These are phyloP conservation scores for Sycobia sp. DNA, from an alignment of 1,140 invertebrate species.

Conservation along the genomic window DNA sequence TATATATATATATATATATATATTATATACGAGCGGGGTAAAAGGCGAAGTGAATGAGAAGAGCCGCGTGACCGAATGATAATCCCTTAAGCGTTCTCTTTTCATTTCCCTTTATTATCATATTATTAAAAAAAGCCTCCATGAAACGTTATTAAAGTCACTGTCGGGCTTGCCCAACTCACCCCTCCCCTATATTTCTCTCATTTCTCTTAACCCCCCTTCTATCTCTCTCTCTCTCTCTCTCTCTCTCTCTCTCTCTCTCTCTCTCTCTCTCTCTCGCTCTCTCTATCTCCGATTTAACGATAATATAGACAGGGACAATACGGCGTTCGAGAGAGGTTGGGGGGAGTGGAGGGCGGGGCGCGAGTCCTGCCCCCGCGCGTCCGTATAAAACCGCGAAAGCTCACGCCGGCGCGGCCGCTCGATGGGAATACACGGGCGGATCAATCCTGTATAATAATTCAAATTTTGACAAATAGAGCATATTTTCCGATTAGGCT, in stretches of 20 bases:
- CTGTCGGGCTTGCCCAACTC: conserved; percentile 56
- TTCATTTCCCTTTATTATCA: conserved; percentile 61
- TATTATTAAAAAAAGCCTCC: conserved; percentile 61
- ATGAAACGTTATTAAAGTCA: conserved; percentile 60
- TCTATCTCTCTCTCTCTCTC: too few species aligned
- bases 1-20: too few species aligned
- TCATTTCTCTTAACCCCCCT: too few species aligned
- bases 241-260: conserved; percentile 35
- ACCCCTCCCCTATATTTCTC: too few species aligned
- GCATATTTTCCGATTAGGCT: too few species aligned
- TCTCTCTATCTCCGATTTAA: conserved; percentile 56
- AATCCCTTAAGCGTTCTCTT: conserved; percentile 58
- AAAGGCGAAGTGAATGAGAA: conserved; percentile 33
- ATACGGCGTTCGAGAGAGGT: neutral
- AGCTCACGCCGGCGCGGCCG: too few species aligned
- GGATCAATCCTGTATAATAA: too few species aligned
- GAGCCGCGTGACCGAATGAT: conserved; percentile 53
- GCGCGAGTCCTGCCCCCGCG: neutral
- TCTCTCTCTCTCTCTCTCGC: neutral
- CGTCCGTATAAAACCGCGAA: too few species aligned
- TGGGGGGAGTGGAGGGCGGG: conserved; percentile 18
- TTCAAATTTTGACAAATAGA: too few species aligned
- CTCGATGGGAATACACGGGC: too few species aligned
- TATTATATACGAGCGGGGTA: too few species aligned
- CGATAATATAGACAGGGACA: too few species aligned